phyloP scores from a whole-genome alignment of 2,888 invertebrate genomes.

The Troides helena region DNA sequence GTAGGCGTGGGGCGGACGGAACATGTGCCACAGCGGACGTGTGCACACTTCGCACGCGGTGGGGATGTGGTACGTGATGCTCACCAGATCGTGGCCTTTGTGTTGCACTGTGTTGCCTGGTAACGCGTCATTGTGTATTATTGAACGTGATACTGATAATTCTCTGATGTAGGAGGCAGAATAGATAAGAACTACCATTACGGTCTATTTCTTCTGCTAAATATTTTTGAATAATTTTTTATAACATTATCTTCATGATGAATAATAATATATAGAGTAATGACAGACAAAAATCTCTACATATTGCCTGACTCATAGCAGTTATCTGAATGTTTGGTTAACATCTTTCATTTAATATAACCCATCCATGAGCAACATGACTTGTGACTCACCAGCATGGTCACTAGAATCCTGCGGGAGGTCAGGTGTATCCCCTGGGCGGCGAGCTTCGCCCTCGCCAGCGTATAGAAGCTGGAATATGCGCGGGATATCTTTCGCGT shows the following conservation, averaged over 20 bases:
- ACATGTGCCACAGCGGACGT: constrained; percentile 98
- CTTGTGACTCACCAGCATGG: constrained; percentile 58
- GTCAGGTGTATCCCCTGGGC: constrained; percentile 85
- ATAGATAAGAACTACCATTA: too few relatives aligned
- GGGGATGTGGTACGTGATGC: constrained; percentile 98
- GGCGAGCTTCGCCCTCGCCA: constrained; percentile 95
- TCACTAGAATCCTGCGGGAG: constrained; percentile 57
- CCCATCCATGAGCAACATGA: too few relatives aligned
- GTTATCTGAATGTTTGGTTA: too few relatives aligned
- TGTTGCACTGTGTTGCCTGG: constrained; percentile 84
- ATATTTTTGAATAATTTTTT: too few relatives aligned
- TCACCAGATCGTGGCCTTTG: constrained; percentile 97
- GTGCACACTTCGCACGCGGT: constrained; percentile 98
- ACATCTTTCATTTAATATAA: too few relatives aligned
- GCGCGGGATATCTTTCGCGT: constrained; percentile 99
- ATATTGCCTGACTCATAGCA: too few relatives aligned
- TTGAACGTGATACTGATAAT: neutral
- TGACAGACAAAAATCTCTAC: too few relatives aligned
- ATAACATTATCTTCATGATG: too few relatives aligned
- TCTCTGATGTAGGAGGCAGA: too few relatives aligned
- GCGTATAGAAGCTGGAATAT: constrained; percentile 98
- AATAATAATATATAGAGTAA: too few relatives aligned
- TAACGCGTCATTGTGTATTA: constrained; percentile 5
- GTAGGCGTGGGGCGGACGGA: constrained; percentile 97
- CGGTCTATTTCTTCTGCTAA: too few relatives aligned